Percentiles rank a stretch among this genome's conserved stretches.
phyloP scores from a whole-genome alignment of 2,797 vertebrate species.

The Acrossocheilus wenchowensis region DNA sequence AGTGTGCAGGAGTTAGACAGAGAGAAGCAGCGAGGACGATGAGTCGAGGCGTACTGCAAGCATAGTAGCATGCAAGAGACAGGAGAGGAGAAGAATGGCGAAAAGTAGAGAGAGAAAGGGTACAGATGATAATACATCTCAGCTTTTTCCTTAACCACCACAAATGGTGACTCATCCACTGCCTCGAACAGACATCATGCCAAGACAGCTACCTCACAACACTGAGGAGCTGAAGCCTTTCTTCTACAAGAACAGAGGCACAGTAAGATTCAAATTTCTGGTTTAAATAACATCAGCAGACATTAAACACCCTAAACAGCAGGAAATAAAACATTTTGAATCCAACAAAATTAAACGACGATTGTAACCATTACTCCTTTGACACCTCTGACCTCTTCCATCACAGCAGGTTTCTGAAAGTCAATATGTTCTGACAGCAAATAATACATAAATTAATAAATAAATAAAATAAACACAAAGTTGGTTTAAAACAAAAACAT shows the following conservation, averaged over 20 bases:
- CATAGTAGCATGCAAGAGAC: conserved; percentile 1
- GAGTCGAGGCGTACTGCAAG: not conserved
- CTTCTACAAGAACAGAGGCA: conserved; percentile 13
- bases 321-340: not conserved
- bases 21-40: not conserved
- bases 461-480: not conserved
- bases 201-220: conserved; percentile 36
- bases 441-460: not conserved
- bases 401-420: not conserved
- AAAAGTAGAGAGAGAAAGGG: conserved; percentile 17
- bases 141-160: conserved; percentile 50
- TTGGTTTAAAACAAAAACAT: not conserved
- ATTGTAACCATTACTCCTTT: not conserved
- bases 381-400: conserved; percentile 12
- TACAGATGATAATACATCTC: conserved; percentile 36
- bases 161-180: conserved; percentile 59
- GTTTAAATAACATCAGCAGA: not conserved
- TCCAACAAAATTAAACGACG: not conserved
- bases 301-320: not conserved
- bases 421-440: not conserved
- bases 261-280: not conserved
- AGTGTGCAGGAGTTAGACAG: not conserved
- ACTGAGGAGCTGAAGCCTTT: conserved; percentile 6
- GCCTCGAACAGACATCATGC: conserved; percentile 37
- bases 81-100: not conserved